Evolutionary conservation across 1,140 invertebrate genomes (phyloP).

Genomic region (Manduca sexta): DNA sequence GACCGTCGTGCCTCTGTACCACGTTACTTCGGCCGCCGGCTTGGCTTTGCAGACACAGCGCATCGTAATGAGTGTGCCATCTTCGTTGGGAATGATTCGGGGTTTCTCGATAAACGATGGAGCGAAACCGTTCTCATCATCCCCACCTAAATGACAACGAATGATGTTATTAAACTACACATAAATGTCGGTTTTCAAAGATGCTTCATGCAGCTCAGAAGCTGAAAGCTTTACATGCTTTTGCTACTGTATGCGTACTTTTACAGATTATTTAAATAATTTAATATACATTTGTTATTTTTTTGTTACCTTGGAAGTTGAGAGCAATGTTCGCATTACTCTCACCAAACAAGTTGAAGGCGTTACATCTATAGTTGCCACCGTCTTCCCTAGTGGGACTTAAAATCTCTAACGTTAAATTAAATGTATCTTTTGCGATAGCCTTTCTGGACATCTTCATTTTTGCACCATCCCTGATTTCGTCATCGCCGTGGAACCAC

Average conservation of each 20-base stretch:
- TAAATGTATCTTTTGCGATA: slow-evolving; percentile 90
- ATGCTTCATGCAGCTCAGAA: slow-evolving; percentile 50
- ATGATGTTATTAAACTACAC: slow-evolving; percentile 2
- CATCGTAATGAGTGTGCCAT: slow-evolving; percentile 95
- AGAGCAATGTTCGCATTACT: slow-evolving; percentile 99
- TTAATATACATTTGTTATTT: slow-evolving; percentile 10
- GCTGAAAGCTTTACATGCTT: slow-evolving; percentile 54
- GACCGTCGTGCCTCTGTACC: slow-evolving; percentile 90
- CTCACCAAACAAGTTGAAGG: slow-evolving; percentile 98
- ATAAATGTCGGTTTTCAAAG: slow-evolving; percentile 3
- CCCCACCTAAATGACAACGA: slow-evolving; percentile 79
- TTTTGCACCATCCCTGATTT: slow-evolving; percentile 85
- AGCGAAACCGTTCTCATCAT: slow-evolving; percentile 90
- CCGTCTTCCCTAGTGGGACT: slow-evolving; percentile 96
- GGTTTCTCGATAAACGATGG: slow-evolving; percentile 98
- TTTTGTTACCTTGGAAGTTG: slow-evolving; percentile 95
- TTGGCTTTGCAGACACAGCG: slow-evolving; percentile 95
- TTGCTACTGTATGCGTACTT: slow-evolving; percentile 70
- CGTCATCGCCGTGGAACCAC: slow-evolving; percentile 93
- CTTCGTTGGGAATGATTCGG: slow-evolving; percentile 97
- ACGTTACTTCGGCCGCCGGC: slow-evolving; percentile 90
- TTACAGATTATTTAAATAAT: slow-evolving; percentile 12
- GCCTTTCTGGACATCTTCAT: slow-evolving; percentile 91
- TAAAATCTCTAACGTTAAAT: slow-evolving; percentile 92
- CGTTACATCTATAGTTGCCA: slow-evolving; percentile 98